Base-by-base conservation (phyloP, 2,113 vertebrate species). In the Trematomus loennbergii region DNA sequence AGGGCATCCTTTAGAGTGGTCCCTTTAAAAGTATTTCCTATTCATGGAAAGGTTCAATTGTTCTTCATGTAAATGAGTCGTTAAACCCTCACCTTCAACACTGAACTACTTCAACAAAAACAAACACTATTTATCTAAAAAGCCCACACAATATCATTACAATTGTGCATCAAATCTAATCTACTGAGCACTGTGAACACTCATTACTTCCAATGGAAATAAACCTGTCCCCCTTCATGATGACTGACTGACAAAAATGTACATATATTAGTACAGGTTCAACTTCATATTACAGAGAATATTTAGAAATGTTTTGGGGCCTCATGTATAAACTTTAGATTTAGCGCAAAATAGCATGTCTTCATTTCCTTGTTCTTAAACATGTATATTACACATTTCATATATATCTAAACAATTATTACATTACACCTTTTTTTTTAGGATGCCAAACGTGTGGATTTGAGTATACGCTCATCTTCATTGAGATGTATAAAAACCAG, bases 321-420 rank as follows among this genome's bases (percentile, higher is more conserved):
- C 78, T 79, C 62, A 63, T 74, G 48, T 77, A 78, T 54, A 68
- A 83, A 74, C 36, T 52, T 12, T 46, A 50, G 76, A 49, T 49
- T 59, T 69, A 29, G 59, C 3, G 9, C 58, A 60, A 57, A 64
- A 73, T 22, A 58, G 22, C 70, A 70, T 70, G 29, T 49, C 43
- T 67, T 50, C 6, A 29, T 52, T 16, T 71, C 22, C 12, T 29
- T 43, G 2, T n/a, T 57, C 15, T 59, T 17, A 50, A 29, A 67
- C 13, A 25, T 40, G 43, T 55, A 68, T 12, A n/a, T 18, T 36
- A 43, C 40, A 46, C 40, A 60, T 29, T 45, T 64, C 20, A 55
- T 15, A 53, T 46, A 64, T 61, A 46, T 49, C 2, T 43, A 17
- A 58, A 64, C 25, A 59, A 49, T 13, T 33, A 29, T 29, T 67